Base-by-base conservation (phyloP, 2,888 invertebrate species). In the Rotaria socialis region DNA sequence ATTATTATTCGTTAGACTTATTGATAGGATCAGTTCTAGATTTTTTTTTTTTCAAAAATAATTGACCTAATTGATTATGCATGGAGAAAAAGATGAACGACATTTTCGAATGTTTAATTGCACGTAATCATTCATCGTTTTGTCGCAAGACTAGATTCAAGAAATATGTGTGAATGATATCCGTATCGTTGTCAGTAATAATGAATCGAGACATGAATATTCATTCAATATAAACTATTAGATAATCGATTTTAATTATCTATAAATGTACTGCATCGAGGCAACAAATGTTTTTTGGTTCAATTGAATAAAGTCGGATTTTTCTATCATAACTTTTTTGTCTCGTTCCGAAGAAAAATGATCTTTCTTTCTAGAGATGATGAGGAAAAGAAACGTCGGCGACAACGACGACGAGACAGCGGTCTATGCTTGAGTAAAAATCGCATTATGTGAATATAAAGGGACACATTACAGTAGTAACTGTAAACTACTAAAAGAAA, bases 391-490 rank as follows among this genome's bases (percentile, higher is more conserved):
- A 27, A 35, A 67, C 16, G 35, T 35, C 35, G 35, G 2, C 5
- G 35, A 67, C 67, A 16, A 67, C 16, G 35, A 19, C 35, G 19
- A 16, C 67, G 19, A 67, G 67, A 67, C 67, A 35, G 19, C 67
- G 27, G 35, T 41, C 67, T 35, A 35, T 19, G 67, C 35, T 67
- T 67, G 27, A 35, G 35, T 67, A 41, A 35, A 67, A 67, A 35
- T 35, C 19, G 41, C 67, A 67, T 67, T 67, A 67, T 67, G 27
- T 67, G 67, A 67, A 67, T 67, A 35, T 67, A 35, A 67, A 67
- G 35, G 35, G 67, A 67, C 27, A 19, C 35, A 67, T 67, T 67
- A 19, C 19, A 67, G 16, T 35, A 35, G 67, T 67, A 67, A 41
- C 67, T 41, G 19, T 35, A 35, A 67, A 67, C 35, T 35, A 35